Base-by-base conservation (phyloP, 1,140 invertebrate genomes). In the Cardiocondyla obscurior region DNA sequence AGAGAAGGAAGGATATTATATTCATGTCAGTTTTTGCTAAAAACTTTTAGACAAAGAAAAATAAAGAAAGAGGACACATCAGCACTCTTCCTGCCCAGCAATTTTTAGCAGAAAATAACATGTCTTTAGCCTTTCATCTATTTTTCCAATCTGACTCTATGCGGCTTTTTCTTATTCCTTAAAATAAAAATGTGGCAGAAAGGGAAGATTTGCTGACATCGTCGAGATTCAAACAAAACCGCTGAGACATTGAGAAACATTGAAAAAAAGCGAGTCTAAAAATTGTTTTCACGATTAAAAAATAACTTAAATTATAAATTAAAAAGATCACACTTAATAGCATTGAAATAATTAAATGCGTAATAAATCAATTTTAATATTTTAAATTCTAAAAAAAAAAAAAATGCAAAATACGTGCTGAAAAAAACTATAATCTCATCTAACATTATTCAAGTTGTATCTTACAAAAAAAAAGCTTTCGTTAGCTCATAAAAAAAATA, bases 111-210 rank as follows among this genome's bases (percentile, higher is more conserved):
- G 33, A 58, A 58, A 58, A 25, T 62, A 62, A 62, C 33, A 6
- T 33, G 25, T 25, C 33, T 60, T 36, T 39, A 10, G 19, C 25
- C 33, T 62, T 62, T 10, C n/a, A 62, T 39, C 19, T 62, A 62
- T 42, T 62, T 62, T 62, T 5, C 10, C 33, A 5, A 62, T 62
- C 33, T 39, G 19, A 42, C 19, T 62, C 4, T 19, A 42, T 42
- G 58, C 19, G 33, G 19, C 19, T 39, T 62, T n/a, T 33, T 58
- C 19, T 10, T 62, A 0, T 62, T 62, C 33, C 8, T 42, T 25
- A 62, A 62, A 5, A 62, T 62, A 62, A 62, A 62, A 62, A 62
- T 62, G 19, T 19, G 42, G 19, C 19, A 42, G 58, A 62, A 62
- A 62, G 12, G 19, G 8, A 62, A 62, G 33, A 62, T 42, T 42